These are phyloP conservation scores for Chinchilla lanigera DNA, from an alignment of 2,113 vertebrate species.

Conservation along the genomic window DNA sequence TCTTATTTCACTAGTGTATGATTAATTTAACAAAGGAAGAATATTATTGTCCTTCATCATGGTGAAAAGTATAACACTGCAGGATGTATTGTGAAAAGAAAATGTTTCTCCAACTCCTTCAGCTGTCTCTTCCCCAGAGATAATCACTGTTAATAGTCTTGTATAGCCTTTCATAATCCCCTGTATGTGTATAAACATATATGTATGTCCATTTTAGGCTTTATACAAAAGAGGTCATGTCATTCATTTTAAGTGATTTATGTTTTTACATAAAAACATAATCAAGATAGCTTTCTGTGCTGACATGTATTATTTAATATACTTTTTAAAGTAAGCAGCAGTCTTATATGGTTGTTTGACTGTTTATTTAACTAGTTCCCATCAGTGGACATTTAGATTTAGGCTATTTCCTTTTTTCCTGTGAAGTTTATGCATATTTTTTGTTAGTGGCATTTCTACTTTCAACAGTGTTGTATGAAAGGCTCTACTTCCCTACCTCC, in stretches of 20 bases:
- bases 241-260: neutral
- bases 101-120: neutral
- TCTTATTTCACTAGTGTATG: neutral
- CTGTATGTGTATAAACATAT: neutral
- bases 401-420: neutral
- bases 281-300: neutral
- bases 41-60: neutral
- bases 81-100: neutral
- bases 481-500: fast-evolving
- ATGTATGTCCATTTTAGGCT: neutral
- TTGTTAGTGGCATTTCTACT: neutral
- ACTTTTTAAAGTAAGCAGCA: neutral
- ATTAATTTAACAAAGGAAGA: neutral
- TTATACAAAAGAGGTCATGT: neutral
- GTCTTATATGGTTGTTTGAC: neutral
- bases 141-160: neutral
- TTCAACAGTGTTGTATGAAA: neutral
- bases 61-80: neutral
- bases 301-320: neutral
- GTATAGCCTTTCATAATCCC: neutral
- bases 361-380: neutral
- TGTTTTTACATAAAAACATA: neutral
- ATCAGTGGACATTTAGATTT: neutral
- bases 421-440: neutral
- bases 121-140: neutral